These are phyloP conservation scores for Perca fluviatilis DNA, from an alignment of 2,113 vertebrate species.

Conservation along the genomic window DNA sequence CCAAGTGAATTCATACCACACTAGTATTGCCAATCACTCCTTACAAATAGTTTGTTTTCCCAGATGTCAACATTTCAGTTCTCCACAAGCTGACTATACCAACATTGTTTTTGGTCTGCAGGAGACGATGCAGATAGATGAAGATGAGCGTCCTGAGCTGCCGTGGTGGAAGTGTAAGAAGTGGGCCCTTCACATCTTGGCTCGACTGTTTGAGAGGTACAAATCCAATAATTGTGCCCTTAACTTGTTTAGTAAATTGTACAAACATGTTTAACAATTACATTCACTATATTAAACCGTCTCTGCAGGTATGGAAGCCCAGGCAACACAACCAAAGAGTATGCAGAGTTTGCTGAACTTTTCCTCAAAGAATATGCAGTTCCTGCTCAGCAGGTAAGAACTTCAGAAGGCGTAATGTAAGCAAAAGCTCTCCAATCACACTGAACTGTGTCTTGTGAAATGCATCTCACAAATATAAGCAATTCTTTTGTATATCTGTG, in stretches of 20 bases:
- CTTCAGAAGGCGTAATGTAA: not conserved
- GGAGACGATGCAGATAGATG: slow-evolving; percentile 98
- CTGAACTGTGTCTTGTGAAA: not conserved
- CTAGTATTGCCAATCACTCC: not conserved
- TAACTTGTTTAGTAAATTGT: not conserved
- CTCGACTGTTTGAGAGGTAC: slow-evolving; percentile 97
- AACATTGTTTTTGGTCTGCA: slow-evolving; percentile 61
- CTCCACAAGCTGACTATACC: slow-evolving; percentile 1
- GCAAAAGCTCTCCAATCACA: not conserved
- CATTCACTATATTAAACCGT: not conserved
- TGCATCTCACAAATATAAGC: slow-evolving; percentile 5
- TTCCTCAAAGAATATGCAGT: slow-evolving; percentile 98
- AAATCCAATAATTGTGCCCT: not conserved
- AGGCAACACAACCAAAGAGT: slow-evolving; percentile 99
- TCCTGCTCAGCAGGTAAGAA: slow-evolving; percentile 92
- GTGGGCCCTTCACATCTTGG: slow-evolving; percentile 99
- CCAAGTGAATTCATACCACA: not conserved
- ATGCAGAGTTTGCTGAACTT: slow-evolving; percentile 97
- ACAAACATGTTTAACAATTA: not conserved
- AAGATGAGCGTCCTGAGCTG: slow-evolving; percentile 96
- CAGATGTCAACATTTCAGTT: not conserved
- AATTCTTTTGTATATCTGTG: slow-evolving; percentile 21
- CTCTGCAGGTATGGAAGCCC: slow-evolving; percentile 94
- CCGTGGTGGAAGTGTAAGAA: slow-evolving; percentile 99
- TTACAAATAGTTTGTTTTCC: not conserved